Base-by-base conservation (phyloP, 2,888 invertebrate genomes). In the Acrocera orbiculus region DNA sequence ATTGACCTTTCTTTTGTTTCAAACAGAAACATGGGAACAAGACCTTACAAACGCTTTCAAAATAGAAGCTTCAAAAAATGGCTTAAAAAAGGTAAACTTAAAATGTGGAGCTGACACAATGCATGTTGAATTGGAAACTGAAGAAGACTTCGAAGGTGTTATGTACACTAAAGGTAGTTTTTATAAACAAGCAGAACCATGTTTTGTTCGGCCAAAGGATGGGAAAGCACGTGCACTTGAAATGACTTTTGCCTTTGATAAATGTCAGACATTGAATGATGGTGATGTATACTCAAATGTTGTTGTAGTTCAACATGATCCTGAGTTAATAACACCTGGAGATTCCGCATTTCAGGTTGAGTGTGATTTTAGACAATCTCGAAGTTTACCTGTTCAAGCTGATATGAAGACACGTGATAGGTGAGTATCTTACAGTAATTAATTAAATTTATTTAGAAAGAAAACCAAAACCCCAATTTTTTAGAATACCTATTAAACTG, bases 341-440 rank as follows among this genome's bases (percentile, higher is more conserved):
- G 72, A 73, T 48, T 69, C 72, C 4, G 74, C 74, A 23, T 73
- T 75, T 47, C 67, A 66, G 10, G 49, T 75, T 40, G 69, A 71
- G 51, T 75, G 74, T 42, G 72, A 74, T 51, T 72, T 71, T 46
- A 61, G 66, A 23, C 61, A 63, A 40, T 66, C 69, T 2, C 57
- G 66, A 41, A 65, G 63, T 43, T 44, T 67, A 16, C 62, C 65
- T 13, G 66, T 71, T 28, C 65, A 63, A 35, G 64, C 66, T 4
- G 58, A 63, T 44, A 56, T 67, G 40, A 60, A 62, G 42, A 53
- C 60, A 37, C 48, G 54, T 37, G 59, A 60, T 27, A 58, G 58
- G 61, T 61, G 53, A 49, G 35, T 34, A 27, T 13, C 53, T 57
- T 4, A n/a, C n/a, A n/a, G n/a, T n/a, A n/a, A n/a, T n/a, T n/a